phyloP scores from a whole-genome alignment of 2,797 vertebrate genomes.

The Chanos chanos region DNA sequence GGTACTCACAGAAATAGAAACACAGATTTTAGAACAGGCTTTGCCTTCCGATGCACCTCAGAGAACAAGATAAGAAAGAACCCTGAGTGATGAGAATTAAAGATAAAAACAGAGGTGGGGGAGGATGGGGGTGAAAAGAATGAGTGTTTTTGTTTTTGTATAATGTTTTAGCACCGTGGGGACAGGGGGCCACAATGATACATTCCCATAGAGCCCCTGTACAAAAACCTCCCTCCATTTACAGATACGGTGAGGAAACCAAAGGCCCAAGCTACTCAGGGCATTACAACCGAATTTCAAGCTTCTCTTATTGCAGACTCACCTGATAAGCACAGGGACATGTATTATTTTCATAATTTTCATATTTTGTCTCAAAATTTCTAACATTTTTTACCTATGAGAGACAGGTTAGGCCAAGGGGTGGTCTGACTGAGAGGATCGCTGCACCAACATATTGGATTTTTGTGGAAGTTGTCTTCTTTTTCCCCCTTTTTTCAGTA shows the following conservation, averaged over 20 bases:
- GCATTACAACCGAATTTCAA: too few relatives aligned
- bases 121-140: slow-evolving; percentile 5
- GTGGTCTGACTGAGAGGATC: too few relatives aligned
- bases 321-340: too few relatives aligned
- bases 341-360: too few relatives aligned
- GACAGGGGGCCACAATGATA: slow-evolving; percentile 86
- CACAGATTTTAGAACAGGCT: slow-evolving; percentile 36
- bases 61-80: slow-evolving; percentile 19
- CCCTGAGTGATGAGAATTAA: slow-evolving; percentile 53
- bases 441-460: too few relatives aligned
- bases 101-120: slow-evolving; percentile 49
- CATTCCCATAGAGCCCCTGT: slow-evolving; percentile 66
- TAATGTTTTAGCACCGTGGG: slow-evolving; percentile 79
- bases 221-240: slow-evolving; percentile 80
- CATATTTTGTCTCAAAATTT: too few relatives aligned
- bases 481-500: too few relatives aligned
- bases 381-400: too few relatives aligned
- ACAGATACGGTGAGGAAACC: slow-evolving; percentile 18
- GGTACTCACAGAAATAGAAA: slow-evolving; percentile 67
- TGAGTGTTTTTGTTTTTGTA: slow-evolving; percentile 77
- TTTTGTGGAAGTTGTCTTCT: too few relatives aligned
- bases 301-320: too few relatives aligned
- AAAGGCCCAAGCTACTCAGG: neutral
- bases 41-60: slow-evolving; percentile 37
- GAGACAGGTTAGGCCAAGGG: too few relatives aligned